Base-by-base conservation (phyloP, 2,797 vertebrate species). In the Podarcis siculus region DNA sequence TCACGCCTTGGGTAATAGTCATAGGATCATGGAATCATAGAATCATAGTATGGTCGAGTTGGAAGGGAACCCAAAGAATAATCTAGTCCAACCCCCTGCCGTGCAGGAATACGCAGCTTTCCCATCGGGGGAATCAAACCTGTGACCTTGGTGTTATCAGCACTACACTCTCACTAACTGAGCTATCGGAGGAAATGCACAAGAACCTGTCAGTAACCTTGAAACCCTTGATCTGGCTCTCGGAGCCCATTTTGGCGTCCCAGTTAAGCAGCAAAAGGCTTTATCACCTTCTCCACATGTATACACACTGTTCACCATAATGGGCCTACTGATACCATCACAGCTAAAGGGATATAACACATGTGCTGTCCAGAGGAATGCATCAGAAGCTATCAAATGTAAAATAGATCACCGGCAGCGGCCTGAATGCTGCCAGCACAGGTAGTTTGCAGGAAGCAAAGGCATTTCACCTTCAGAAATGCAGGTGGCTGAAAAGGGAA, bases 1-100 rank as follows among this genome's bases (percentile, higher is more conserved):
- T n/a, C 71, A 75, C 69, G 76, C 39, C 76, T 82, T 49, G 80
- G 79, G 81, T 78, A 91, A 86, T 55, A n/a, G 72, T 45, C 75
- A 90, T 35, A 90, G 84, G 85, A 55, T 27, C 45, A 45, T 45
- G 9, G 39, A 86, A 55, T 27, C 45, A 45, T 12, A 45, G 42
- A 42, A 49, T 42, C 42, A 42, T 42, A 42, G 10, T 15, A 55
- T 55, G 49, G 13, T 15, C 13, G 13, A 55, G 49, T 55, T 55
- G 49, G 13, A 55, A 55, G 13, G 49, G 49, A 55, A 55, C 49
- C 49, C 49, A 55, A 15, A 55, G 49, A 55, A 55, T 15, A 55
- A 55, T 55, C 49, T 55, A 55, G 49, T 55, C 49, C 49, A 55
- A 15, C 49, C 13, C 49, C 13, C 49, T 55, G 49, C 12, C 12